phyloP scores from a whole-genome alignment of 2,113 vertebrate species.

The Mugil cephalus region DNA sequence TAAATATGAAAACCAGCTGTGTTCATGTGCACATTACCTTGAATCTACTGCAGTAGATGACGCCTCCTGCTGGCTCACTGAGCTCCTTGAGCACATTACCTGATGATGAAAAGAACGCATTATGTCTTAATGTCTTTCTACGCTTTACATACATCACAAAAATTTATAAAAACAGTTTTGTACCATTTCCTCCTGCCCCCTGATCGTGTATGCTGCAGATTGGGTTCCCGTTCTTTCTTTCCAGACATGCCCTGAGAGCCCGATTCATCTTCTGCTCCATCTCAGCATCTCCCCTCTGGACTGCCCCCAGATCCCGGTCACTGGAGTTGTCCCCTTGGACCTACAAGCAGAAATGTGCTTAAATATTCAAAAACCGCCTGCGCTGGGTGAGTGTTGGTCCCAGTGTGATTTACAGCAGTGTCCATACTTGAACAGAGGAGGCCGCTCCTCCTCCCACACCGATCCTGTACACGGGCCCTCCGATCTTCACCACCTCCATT shows the following conservation, averaged over 20 bases:
- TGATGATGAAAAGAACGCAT: conserved; percentile 59
- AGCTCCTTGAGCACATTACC: conserved; percentile 95
- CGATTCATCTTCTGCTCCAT: conserved; percentile 98
- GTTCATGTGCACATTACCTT: conserved; percentile 79
- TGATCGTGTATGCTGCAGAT: conserved; percentile 95
- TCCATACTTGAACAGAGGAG: conserved; percentile 89
- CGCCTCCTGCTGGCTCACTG: conserved; percentile 90
- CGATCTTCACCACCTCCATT: conserved; percentile 93
- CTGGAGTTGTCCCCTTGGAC: conserved; percentile 92
- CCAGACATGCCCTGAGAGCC: conserved; percentile 90
- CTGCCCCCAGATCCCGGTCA: conserved; percentile 89
- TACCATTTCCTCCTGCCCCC: conserved; percentile 93
- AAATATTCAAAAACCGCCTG: not conserved
- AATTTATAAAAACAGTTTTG: accelerated
- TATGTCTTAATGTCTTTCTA: not conserved
- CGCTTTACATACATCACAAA: not conserved
- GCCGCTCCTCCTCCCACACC: conserved; percentile 94
- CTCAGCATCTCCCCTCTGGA: conserved; percentile 94
- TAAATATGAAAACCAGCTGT: not conserved
- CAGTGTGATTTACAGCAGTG: not conserved
- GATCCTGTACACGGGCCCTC: conserved; percentile 93
- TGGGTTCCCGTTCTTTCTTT: conserved; percentile 85
- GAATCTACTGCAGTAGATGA: conserved; percentile 90
- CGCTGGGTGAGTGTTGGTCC: not conserved
- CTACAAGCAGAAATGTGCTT: conserved; percentile 55